Base-by-base conservation (phyloP, 2,888 invertebrate genomes). In the Meganola albula region DNA sequence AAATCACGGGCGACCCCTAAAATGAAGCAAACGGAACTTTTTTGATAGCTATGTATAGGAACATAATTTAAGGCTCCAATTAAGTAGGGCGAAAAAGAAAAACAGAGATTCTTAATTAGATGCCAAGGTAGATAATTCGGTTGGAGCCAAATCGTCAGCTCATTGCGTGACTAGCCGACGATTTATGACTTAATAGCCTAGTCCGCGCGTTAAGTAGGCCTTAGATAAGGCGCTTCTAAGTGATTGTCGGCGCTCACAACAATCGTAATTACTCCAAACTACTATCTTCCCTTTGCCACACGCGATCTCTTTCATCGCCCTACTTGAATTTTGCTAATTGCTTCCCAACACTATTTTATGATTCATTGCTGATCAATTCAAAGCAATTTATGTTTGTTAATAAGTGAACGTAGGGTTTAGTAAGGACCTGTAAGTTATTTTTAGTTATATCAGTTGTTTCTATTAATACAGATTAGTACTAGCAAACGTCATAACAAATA, bases 191-290 rank as follows among this genome's bases (percentile, higher is more conserved):
- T 84, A 83, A 85, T 85, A 84, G 80, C 68, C 57, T 62, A 73
- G 75, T 73, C 72, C 64, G 74, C 72, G 72, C 80, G 78, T 78
- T 83, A 83, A 84, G 80, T 80, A 83, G 78, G 74, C 58, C 79
- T 82, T 75, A 83, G 84, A 84, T 84, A 84, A 85, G 84, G 77
- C 70, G 75, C 73, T 71, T 78, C 77, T 85, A 84, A 84, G 83
- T 85, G 84, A 85, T 83, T 84, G 84, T 84, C 83, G 84, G 82
- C 74, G 67, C 74, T 82, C 83, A 82, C 83, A 83, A 84, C 84
- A 83, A 83, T 80, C 77, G 83, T 84, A 85, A 85, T 84, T 83
- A 83, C 78, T 84, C 80, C 66, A 77, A 84, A 82, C 82, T 79
- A 67, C 74, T 84, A 83, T 83, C 83, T 82, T 61, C 59, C 64